A percentile compares a stretch with the other conserved stretches of the same genome.
Evolutionary conservation across 2,113 vertebrate genomes (phyloP).

Genomic region (Tauraco erythrolophus): DNA sequence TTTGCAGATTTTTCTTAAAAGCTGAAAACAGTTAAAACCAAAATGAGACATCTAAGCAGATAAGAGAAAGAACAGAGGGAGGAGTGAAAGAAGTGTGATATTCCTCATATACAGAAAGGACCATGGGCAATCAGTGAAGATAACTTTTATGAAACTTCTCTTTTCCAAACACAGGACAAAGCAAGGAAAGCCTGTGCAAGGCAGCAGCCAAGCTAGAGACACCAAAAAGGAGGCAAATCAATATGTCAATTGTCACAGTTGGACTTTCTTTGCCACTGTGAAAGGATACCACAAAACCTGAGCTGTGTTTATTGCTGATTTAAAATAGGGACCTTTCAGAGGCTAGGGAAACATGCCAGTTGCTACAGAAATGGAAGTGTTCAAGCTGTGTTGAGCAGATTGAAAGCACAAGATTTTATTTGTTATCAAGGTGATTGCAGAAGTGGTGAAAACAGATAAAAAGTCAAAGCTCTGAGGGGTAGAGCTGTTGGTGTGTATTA

Average conservation of each 20-base stretch:
- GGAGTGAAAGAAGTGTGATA: background rate
- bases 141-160: background rate
- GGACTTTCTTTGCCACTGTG: background rate
- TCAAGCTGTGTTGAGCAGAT: constrained; percentile 27
- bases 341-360: background rate
- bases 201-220: background rate
- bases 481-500: background rate
- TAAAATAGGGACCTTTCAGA: constrained; percentile 19
- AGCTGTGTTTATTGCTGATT: background rate
- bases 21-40: background rate
- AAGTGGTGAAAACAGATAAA: background rate
- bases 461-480: background rate
- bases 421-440: background rate
- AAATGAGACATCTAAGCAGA: background rate
- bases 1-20: background rate
- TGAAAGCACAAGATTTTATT: constrained; percentile 3
- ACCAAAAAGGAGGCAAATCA: background rate
- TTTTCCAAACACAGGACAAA: background rate
- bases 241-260: background rate
- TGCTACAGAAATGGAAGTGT: background rate
- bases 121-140: background rate
- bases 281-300: background rate
- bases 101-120: background rate
- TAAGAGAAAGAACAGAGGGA: background rate
- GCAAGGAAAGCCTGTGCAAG: background rate